Evolutionary conservation across 2,888 invertebrate species (phyloP), one percentile per base, ranked within the genome.

Genomic region (Fragum whitleyi): DNA sequence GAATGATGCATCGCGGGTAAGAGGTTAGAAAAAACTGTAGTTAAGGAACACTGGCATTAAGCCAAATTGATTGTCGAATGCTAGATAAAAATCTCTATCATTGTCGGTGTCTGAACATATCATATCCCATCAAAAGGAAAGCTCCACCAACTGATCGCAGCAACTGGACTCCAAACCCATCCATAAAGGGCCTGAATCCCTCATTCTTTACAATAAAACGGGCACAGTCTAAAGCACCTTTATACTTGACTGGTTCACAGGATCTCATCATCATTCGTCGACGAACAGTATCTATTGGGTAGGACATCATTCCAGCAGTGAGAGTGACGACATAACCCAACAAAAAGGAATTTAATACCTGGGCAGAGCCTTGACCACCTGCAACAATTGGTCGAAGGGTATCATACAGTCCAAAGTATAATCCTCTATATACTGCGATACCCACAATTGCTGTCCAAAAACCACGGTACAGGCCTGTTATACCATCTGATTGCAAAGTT

Each of bases 231-330:
- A 97, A 91, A 73, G 98, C 98, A 95, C 95, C 96, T 95, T 97
- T 98, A 91, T 94, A 94, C 83, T 94, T 94, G 77, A 94, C 93
- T 68, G 93, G 93, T 86, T 92, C 88, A 26, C 93, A 93, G 90
- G 98, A 98, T 95, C 98, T 98, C 98, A 99, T 99, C 98, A 99
- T 99, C 97, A 99, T 97, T 94, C 98, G 96, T 95, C 98, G 96
- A 94, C 98, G 96, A 75, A 95, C 92, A 51, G 98, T 98, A 95
- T 99, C 98, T 95, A 99, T 97, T 92, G 98, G 98, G 95, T 99
- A 99, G 59, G 98, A 98, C 85, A 98, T 96, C 94, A 99, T 96
- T 93, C 98, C 98, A 85, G 98, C 97, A 83, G 97, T 95, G 79
- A 98, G 96, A 82, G 97, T 97, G 83, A 97, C 97, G 93, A 86